Percentiles rank a stretch among this genome's conserved stretches.
phyloP scores from a whole-genome alignment of 2,888 invertebrate species.

The Aspidiotus destructor region DNA sequence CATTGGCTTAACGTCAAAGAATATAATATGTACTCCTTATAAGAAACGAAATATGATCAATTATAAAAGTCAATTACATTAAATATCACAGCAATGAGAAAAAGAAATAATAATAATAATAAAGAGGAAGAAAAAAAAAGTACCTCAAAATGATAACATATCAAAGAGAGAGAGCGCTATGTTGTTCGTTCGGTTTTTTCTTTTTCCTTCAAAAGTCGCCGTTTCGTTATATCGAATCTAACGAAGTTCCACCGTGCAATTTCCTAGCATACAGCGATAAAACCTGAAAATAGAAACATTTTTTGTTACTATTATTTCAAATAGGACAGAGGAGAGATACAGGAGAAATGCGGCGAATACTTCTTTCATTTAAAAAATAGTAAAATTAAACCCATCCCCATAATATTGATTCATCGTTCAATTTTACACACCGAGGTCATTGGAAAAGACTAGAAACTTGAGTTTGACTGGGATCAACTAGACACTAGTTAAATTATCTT shows the following conservation, averaged over 20 bases:
- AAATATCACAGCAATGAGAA: conserved; percentile 1
- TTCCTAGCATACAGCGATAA: conserved; percentile 27
- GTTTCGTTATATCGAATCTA: conserved; percentile 21
- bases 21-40: no score
- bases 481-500: no score
- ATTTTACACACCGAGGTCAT: no score
- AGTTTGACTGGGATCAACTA: no score
- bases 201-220: neutral
- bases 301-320: neutral
- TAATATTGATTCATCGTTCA: no score
- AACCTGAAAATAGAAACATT: conserved; percentile 16
- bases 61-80: neutral
- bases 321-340: neutral
- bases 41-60: no score
- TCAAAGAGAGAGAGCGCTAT: neutral
- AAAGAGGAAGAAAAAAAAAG: neutral
- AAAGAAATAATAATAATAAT: no score
- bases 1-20: no score
- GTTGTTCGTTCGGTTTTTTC: neutral
- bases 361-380: neutral
- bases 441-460: no score
- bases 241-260: conserved; percentile 17
- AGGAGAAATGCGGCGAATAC: neutral
- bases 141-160: neutral
- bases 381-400: no score